These are phyloP conservation scores for Beaufortia kweichowensis DNA, from an alignment of 2,113 vertebrate genomes.

Conservation along the genomic window DNA sequence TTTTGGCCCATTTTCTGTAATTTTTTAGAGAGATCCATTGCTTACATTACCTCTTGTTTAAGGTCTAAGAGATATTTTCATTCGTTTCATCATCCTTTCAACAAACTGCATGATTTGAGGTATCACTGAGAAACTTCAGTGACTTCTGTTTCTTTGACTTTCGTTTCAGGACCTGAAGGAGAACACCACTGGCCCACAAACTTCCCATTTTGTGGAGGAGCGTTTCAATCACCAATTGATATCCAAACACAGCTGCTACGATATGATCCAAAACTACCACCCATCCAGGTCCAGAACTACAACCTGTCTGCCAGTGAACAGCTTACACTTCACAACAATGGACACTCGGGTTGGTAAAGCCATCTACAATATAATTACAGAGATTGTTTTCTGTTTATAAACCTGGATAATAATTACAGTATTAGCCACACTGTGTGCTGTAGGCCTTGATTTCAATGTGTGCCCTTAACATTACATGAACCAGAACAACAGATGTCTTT, in stretches of 20 bases:
- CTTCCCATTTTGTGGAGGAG: conserved; percentile 86
- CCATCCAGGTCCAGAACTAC: conserved; percentile 85
- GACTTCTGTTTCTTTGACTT: not conserved
- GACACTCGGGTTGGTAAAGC: conserved; percentile 83
- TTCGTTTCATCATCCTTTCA: no score
- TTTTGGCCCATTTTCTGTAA: no score
- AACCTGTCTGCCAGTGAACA: conserved; percentile 72
- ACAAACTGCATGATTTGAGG: no score
- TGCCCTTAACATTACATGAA: no score
- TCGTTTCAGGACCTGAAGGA: conserved; percentile 79
- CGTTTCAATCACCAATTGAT: conserved; percentile 90
- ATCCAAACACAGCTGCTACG: conserved; percentile 81
- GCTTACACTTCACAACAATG: conserved; percentile 88
- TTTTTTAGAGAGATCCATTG: no score
- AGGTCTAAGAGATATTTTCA: no score
- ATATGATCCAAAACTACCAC: conserved; percentile 80
- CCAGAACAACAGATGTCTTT: not conserved
- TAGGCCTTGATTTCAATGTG: no score
- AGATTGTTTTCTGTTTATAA: conserved; percentile 4
- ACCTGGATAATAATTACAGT: not conserved
- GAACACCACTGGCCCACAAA: conserved; percentile 80
- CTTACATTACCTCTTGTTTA: no score
- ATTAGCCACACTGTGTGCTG: not conserved
- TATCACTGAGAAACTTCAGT: no score
- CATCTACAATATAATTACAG: not conserved